Evolutionary conservation across 64 coral and sea anemone genomes (phyloP).

Genomic region (Hydrozoanthus tunicans): DNA sequence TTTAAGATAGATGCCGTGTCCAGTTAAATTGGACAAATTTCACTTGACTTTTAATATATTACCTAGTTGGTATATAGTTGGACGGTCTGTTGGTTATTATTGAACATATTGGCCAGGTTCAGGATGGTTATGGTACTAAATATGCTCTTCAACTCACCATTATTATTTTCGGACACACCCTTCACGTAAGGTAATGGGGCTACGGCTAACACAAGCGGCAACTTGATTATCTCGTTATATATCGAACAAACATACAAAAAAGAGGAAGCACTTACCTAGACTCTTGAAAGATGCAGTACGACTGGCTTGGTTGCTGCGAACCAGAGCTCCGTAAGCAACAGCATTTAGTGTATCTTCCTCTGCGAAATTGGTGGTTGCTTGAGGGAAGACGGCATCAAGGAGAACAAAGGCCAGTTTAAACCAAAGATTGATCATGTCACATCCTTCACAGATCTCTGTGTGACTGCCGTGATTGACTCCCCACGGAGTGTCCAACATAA

Average conservation of each 20-base stretch:
- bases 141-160: too few species aligned
- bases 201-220: too few species aligned
- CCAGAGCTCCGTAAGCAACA: conserved; percentile 57
- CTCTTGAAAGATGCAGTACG: conserved; percentile 78
- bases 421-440: conserved; percentile 92
- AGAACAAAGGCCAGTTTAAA: conserved; percentile 88
- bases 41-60: too few species aligned
- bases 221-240: too few species aligned
- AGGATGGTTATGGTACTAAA: too few species aligned
- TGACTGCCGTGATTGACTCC: conserved; percentile 80
- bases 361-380: conserved; percentile 13
- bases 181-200: too few species aligned
- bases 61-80: too few species aligned
- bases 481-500: conserved; percentile 93
- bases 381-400: conserved; percentile 80
- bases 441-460: conserved; percentile 75
- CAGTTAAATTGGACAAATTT: too few species aligned
- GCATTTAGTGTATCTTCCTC: conserved; percentile 61
- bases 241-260: neutral
- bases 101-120: too few species aligned
- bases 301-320: conserved; percentile 56
- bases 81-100: too few species aligned
- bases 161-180: too few species aligned
- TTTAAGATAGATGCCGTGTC: too few species aligned
- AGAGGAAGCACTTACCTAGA: conserved; percentile 25